Percentiles rank a stretch among this genome's conserved stretches.
phyloP scores from a whole-genome alignment of 2,888 invertebrate species.

The Cecidostiba fungosa region DNA sequence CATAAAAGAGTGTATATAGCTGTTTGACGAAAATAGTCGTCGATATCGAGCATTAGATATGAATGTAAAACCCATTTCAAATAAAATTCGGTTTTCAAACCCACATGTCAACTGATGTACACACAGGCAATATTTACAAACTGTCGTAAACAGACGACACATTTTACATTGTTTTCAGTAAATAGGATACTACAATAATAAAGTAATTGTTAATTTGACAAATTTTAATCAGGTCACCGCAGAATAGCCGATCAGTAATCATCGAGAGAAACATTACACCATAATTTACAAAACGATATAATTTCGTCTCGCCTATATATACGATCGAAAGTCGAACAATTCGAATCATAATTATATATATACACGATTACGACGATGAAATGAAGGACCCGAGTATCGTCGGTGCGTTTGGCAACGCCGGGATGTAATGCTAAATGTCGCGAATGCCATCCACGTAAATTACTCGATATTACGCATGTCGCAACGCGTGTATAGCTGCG shows the following conservation, averaged over 20 bases:
- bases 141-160: not conserved
- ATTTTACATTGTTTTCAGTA: not conserved
- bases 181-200: not conserved
- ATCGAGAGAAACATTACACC: not conserved
- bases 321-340: not conserved
- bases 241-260: not conserved
- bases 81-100: not conserved
- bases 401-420: not conserved
- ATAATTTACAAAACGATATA: not conserved
- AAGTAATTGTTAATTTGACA: not conserved
- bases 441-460: constrained; percentile 42
- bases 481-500: constrained; percentile 23
- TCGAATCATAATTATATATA: no score
- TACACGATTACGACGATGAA: not conserved
- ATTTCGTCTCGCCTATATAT: not conserved
- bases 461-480: not conserved
- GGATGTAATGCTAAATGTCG: not conserved
- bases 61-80: not conserved
- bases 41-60: no score
- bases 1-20: not conserved
- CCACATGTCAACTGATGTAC: not conserved
- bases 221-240: not conserved
- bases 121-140: not conserved
- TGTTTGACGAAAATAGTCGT: not conserved
- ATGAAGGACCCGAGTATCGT: not conserved